Percentiles rank a stretch among this genome's conserved stretches.
Evolutionary conservation across 2,113 vertebrate species (phyloP).

Genomic region (Eptesicus fuscus): DNA sequence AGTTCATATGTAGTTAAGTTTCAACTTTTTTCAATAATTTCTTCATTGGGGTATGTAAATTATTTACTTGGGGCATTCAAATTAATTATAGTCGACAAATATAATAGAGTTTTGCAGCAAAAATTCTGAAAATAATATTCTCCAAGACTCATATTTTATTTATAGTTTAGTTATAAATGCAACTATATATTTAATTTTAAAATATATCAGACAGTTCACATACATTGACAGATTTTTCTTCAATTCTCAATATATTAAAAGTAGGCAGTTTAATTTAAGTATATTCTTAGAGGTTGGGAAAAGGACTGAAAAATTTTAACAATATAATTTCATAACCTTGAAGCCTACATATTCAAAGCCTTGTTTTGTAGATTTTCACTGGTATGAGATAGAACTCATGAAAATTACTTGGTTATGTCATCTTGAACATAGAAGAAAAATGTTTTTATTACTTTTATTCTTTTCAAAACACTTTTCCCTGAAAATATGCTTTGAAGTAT

Average conservation of each 20-base stretch:
- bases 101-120: not conserved
- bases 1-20: not conserved
- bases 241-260: not conserved
- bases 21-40: not conserved
- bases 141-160: not conserved
- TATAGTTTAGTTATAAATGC: constrained; percentile 8
- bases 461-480: constrained; percentile 15
- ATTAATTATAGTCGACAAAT: not conserved
- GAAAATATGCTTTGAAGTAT: constrained; percentile 11
- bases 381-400: not conserved
- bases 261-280: not conserved
- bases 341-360: not conserved
- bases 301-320: not conserved
- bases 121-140: not conserved
- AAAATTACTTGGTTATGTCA: constrained; percentile 38
- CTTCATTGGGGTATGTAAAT: not conserved
- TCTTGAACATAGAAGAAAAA: not conserved
- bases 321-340: not conserved
- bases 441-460: constrained; percentile 11
- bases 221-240: not conserved
- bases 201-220: not conserved
- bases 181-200: constrained; percentile 28
- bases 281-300: not conserved
- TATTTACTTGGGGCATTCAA: not conserved
- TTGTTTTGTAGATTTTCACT: not conserved